Evolutionary conservation across 2,113 vertebrate species (phyloP).

Genomic region (Oreocharis arfaki): DNA sequence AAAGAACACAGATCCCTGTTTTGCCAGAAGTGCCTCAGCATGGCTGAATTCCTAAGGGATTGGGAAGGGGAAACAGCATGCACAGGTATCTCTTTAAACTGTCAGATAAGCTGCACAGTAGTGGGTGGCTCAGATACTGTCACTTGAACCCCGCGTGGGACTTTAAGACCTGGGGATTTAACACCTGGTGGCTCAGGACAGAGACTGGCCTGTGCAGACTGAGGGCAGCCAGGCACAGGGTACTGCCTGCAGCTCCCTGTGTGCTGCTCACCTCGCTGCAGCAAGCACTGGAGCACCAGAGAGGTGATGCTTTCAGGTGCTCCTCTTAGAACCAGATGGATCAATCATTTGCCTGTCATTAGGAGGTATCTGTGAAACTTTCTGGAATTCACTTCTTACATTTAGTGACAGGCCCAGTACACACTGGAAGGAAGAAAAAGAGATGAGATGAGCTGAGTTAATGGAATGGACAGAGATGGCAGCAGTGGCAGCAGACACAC

Average conservation of each 20-base stretch:
- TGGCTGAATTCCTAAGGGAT: background rate
- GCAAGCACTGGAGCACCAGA: background rate
- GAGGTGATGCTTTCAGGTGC: background rate
- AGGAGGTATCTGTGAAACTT: background rate
- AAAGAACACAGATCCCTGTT: background rate
- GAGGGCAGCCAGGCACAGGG: background rate
- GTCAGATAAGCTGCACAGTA: background rate
- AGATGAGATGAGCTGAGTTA: background rate
- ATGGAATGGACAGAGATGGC: background rate
- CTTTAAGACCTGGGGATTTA: background rate
- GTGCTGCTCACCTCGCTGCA: background rate
- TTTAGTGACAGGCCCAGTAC: background rate
- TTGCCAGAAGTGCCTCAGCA: background rate
- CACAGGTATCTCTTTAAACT: background rate
- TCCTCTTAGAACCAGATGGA: background rate
- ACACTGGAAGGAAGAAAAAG: background rate
- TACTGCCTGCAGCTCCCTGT: background rate
- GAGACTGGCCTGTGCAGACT: rapidly evolving
- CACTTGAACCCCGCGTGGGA: background rate
- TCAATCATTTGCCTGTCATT: background rate
- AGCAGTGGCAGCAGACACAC: background rate
- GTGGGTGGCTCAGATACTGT: background rate
- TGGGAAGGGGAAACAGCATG: background rate
- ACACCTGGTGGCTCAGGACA: background rate
- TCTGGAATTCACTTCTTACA: background rate